Evolutionary conservation across 2,797 vertebrate genomes (phyloP).

Genomic region (Lithobates sylvaticus): DNA sequence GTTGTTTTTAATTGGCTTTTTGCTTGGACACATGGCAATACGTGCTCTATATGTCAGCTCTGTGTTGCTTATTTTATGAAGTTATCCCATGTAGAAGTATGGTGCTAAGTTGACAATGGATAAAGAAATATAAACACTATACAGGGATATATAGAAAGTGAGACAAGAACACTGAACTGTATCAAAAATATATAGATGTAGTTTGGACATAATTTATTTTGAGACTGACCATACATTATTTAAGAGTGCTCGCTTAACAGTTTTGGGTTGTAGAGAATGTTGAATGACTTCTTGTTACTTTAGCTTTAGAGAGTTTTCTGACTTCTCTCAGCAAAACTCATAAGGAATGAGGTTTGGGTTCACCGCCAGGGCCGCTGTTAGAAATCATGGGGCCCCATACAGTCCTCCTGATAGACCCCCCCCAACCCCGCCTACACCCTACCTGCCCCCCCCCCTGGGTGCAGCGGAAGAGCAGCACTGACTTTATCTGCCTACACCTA

Average conservation of each 20-base stretch:
- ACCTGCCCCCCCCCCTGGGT: no score
- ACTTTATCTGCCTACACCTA: no score
- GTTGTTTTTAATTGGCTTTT: slow-evolving; percentile 40
- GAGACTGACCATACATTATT: neutral
- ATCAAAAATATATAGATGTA: neutral
- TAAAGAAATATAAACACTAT: neutral
- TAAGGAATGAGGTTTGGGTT: no score
- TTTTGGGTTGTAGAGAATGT: neutral
- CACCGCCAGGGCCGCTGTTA: no score
- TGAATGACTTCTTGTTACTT: no score
- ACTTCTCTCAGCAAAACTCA: no score
- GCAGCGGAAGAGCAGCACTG: no score
- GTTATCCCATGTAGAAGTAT: neutral
- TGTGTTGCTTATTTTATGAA: slow-evolving; percentile 13
- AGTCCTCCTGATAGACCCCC: no score
- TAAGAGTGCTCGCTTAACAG: neutral
- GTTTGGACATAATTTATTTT: neutral
- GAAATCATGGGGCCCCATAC: no score
- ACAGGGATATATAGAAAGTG: neutral
- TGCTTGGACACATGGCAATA: slow-evolving; percentile 46
- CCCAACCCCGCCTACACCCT: no score
- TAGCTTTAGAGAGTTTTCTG: no score
- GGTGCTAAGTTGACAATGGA: neutral
- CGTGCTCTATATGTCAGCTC: slow-evolving; percentile 30
- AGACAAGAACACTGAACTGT: neutral